A percentile compares a stretch with the other conserved stretches of the same genome.
Conservation (phyloP, 2,888 invertebrate species). For the Gortyna flavago region DNA sequence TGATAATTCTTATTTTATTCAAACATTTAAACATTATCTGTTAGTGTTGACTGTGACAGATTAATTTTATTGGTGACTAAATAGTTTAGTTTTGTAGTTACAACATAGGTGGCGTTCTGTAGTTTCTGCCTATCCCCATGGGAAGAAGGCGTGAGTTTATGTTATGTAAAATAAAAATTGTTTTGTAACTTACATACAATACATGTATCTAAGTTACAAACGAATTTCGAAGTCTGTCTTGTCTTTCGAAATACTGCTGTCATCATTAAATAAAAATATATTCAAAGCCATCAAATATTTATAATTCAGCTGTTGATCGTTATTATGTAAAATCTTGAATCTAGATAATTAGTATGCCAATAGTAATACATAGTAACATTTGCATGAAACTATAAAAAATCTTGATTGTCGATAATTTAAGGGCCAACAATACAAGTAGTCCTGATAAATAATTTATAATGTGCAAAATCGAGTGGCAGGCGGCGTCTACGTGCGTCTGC, state of each 20-base stretch:
- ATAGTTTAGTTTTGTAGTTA: no score
- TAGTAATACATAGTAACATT: constrained; percentile 3
- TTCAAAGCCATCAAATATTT: not conserved
- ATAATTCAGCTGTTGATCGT: not conserved
- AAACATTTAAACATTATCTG: no score
- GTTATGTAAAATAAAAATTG: no score
- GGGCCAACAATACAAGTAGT: constrained; percentile 32
- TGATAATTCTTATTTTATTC: no score
- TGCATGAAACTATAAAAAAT: constrained; percentile 41
- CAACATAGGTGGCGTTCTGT: no score
- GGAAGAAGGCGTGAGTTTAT: no score
- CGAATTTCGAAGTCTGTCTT: no score
- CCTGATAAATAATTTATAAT: constrained; percentile 60
- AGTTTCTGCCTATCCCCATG: no score
- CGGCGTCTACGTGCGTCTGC: constrained; percentile 45
- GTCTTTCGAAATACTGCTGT: not conserved
- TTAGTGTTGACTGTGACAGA: no score
- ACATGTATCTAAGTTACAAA: no score
- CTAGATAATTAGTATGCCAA: constrained; percentile 25
- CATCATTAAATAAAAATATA: not conserved
- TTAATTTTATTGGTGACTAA: no score
- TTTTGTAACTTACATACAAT: no score
- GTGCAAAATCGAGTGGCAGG: constrained; percentile 53
- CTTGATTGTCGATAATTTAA: constrained; percentile 13
- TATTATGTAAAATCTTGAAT: constrained; percentile 3